A percentile compares a stretch with the other conserved stretches of the same genome.
These are phyloP conservation scores for Phalacrocorax pelagicus DNA, from an alignment of 2,113 vertebrate species.

Conservation along the genomic window DNA sequence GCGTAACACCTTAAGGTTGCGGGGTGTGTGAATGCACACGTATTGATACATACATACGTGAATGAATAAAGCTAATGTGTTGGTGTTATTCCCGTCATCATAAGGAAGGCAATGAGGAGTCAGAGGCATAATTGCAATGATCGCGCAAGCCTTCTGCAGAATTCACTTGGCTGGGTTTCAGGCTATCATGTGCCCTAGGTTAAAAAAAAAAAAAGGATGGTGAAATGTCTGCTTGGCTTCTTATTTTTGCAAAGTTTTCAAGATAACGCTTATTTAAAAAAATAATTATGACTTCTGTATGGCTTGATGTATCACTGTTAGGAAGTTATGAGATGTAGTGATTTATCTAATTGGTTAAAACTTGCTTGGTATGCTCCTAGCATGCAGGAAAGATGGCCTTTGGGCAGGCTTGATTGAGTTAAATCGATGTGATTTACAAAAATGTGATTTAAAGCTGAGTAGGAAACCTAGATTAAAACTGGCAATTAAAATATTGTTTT, in stretches of 20 bases:
- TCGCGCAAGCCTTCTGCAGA: not conserved
- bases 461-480: slow-evolving; percentile 23
- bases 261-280: not conserved
- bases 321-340: not conserved
- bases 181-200: slow-evolving; percentile 17
- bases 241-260: not conserved
- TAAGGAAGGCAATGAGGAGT: not conserved
- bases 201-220: not conserved
- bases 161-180: slow-evolving; percentile 29
- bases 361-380: slow-evolving; percentile 41
- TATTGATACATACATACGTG: accelerated
- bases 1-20: slow-evolving; percentile 9
- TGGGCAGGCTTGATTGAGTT: slow-evolving; percentile 27
- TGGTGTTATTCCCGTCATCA: not conserved
- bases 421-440: not conserved
- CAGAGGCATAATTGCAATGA: not conserved
- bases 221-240: slow-evolving; percentile 18
- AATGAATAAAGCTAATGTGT: not conserved
- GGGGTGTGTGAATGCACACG: not conserved
- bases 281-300: not conserved
- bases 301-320: not conserved
- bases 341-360: slow-evolving; percentile 35
- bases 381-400: slow-evolving; percentile 35
- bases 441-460: not conserved
- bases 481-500: slow-evolving; percentile 33